These are phyloP conservation scores for Irena cyanogastra DNA, from an alignment of 2,113 vertebrate species.

Conservation along the genomic window DNA sequence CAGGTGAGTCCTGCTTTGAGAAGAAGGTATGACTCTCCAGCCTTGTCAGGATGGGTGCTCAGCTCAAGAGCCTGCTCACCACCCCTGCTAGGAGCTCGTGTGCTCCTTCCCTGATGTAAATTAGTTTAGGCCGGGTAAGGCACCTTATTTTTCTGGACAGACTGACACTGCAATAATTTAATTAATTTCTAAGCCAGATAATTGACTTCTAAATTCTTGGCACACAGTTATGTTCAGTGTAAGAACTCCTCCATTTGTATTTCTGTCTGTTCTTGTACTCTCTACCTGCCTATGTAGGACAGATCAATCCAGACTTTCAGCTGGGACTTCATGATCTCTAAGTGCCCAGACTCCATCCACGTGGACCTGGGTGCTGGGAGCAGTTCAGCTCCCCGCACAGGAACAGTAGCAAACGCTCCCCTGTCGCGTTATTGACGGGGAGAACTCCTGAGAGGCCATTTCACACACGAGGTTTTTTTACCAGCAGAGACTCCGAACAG, in stretches of 20 bases:
- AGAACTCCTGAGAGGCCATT: neutral
- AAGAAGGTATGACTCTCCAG: neutral
- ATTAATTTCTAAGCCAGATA: neutral
- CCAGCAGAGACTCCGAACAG: neutral
- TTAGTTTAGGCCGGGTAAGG: neutral
- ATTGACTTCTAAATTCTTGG: neutral
- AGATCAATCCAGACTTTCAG: neutral
- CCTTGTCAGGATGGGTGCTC: neutral
- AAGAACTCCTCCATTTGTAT: neutral
- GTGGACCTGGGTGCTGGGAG: neutral
- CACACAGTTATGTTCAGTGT: neutral
- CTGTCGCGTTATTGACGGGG: fast-evolving
- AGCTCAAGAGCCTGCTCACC: neutral
- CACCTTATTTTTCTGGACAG: neutral
- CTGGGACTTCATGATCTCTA: neutral
- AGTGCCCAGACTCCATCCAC: neutral
- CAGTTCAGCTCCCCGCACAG: neutral
- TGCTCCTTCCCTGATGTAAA: neutral
- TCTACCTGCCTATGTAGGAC: neutral
- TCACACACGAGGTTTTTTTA: neutral
- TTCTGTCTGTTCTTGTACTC: neutral
- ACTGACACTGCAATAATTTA: neutral
- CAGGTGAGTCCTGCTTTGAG: neutral
- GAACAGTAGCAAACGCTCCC: neutral
- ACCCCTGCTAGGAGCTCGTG: neutral